Evolutionary conservation across 2,888 invertebrate genomes (phyloP), one percentile per base, ranked within the genome.

Genomic region (Macroteleia sp.): DNA sequence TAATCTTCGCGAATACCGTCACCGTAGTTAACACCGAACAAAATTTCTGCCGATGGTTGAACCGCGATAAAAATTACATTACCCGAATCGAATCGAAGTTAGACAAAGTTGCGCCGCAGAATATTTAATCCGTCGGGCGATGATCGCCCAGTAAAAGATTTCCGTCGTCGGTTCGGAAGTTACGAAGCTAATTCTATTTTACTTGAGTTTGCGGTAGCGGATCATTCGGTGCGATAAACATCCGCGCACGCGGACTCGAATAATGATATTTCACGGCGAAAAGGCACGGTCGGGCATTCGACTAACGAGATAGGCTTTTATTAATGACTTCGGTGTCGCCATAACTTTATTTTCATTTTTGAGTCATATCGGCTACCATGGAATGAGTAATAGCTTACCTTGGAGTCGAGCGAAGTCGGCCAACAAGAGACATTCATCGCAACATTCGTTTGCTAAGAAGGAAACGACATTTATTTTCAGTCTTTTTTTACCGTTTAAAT

Each of bases 31-130:
- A 61, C 62, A 44, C 32, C 25, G 61, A 52, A n/a, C 32, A 34
- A 34, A 42, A 34, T 48, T 17, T 46, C 41, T 79, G 82, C 77
- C 86, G 88, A 88, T 88, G 85, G 85, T 62, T 86, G 86, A 83
- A 83, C 74, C 76, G 70, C 82, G 88, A 89, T 88, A 88, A 89
- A 88, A 89, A 89, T 80, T 84, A 84, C 89, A 89, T 89, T 88
- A 89, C 88, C 87, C 85, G 86, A 62, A 57, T 67, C 39, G 77
- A 71, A 54, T 71, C 46, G 81, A 54, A 71, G 74, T 67, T 76
- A 77, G 57, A 59, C 48, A 46, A 22, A n/a, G 46, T 46, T 32
- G 36, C 14, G 22, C 32, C 22, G 34, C 41, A 14, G 61, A 61
- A 67, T 67, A 67, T 59, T 57, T 67, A 75, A 74, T 66, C 52